A percentile compares a stretch with the other conserved stretches of the same genome.
These are phyloP conservation scores for Scomber japonicus DNA, from an alignment of 2,113 vertebrate species.

Conservation along the genomic window DNA sequence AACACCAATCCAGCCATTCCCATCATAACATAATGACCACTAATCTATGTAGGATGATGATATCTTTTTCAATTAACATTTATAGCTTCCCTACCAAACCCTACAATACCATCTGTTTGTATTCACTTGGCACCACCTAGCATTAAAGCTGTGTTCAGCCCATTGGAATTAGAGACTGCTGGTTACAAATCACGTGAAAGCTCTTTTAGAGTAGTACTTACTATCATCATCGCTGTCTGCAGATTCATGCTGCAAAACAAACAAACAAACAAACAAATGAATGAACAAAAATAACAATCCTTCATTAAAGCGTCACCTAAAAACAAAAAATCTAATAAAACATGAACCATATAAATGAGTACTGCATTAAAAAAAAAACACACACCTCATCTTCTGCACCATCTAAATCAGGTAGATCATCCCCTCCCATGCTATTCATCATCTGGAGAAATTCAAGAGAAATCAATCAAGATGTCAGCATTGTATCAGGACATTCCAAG, in stretches of 20 bases:
- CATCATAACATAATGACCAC: neutral
- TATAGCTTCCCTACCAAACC: neutral
- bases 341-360: neutral
- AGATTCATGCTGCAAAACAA: slow-evolving; percentile 87
- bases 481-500: neutral
- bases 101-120: neutral
- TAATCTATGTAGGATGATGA: neutral
- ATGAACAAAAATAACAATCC: neutral
- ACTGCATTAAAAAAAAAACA: neutral
- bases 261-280: slow-evolving; percentile 37
- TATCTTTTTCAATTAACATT: neutral
- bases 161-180: neutral
- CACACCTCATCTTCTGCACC: slow-evolving; percentile 89
- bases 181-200: neutral
- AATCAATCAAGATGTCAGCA: slow-evolving; percentile 10
- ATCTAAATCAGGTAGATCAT: slow-evolving; percentile 96
- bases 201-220: slow-evolving; percentile 74
- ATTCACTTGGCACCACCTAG: neutral
- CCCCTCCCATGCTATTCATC: slow-evolving; percentile 99
- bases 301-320: neutral
- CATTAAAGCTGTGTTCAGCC: neutral
- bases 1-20: neutral
- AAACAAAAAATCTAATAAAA: neutral
- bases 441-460: slow-evolving; percentile 84
- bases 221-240: slow-evolving; percentile 98